These are phyloP conservation scores for Pycnomerus fuliginosus DNA, from an alignment of 2,888 invertebrate genomes.

Conservation along the genomic window DNA sequence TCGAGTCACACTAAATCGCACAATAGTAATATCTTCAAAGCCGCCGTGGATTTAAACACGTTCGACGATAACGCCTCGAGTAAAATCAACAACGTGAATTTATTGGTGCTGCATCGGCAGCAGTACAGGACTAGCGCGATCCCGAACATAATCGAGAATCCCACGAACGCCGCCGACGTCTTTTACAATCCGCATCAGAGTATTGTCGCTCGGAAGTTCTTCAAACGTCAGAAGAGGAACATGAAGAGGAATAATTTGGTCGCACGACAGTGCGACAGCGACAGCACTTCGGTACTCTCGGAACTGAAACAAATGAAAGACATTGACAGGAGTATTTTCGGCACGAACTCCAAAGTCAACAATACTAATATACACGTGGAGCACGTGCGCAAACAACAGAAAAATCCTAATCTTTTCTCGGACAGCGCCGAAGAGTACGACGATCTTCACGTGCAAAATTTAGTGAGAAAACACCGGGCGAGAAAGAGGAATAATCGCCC, in stretches of 20 bases:
- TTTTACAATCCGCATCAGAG: constrained; percentile 95
- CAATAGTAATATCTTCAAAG: constrained; percentile 64
- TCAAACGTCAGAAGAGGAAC: constrained; percentile 79
- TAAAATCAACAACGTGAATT: constrained; percentile 64
- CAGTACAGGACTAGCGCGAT: constrained; percentile 68
- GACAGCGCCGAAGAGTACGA: constrained; percentile 59
- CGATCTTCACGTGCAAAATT: constrained; percentile 17
- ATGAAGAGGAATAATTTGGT: constrained; percentile 72
- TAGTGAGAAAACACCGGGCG: constrained; percentile 26
- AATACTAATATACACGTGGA: constrained; percentile 79
- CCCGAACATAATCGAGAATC: constrained; percentile 53
- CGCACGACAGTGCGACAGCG: constrained; percentile 58
- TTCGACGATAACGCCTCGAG: constrained; percentile 50
- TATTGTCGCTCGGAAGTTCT: constrained; percentile 89
- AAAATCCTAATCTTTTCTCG: constrained; percentile 67
- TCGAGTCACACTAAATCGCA: constrained; percentile 68
- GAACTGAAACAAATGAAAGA: constrained; percentile 52
- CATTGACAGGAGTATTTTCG: constrained; percentile 60
- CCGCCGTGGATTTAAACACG: constrained; percentile 62
- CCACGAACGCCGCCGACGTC: constrained; percentile 69
- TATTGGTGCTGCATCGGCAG: constrained; percentile 69
- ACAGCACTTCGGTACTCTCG: constrained; percentile 51
- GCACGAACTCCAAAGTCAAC: constrained; percentile 74
- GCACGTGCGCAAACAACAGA: constrained; percentile 60
- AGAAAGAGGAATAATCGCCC: not conserved